Base-by-base conservation (phyloP, 1,140 invertebrate genomes). In the Megalopta genalis region DNA sequence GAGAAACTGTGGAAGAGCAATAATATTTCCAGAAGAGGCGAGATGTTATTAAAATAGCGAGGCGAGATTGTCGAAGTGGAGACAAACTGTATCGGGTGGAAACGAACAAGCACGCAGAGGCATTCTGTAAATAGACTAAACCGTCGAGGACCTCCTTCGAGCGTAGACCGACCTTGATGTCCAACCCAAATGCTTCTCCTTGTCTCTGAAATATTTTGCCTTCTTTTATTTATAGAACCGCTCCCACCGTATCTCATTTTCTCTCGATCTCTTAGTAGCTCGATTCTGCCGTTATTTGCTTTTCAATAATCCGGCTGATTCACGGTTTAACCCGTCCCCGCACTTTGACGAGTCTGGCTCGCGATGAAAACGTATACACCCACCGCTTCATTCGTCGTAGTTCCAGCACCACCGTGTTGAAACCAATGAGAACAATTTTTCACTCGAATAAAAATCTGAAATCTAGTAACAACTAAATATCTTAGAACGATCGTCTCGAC, bases 111-210 rank as follows among this genome's bases (percentile, higher is more conserved):
- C 74, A 64, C 60, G 66, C 62, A 67, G 67, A 72, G 63, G 27
- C 76, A 79, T 82, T 71, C 73, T 72, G 57, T 82, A 88, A 86
- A 87, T 85, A 82, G 63, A 62, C 39, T 1, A 68, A 83, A 75
- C 71, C 52, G 52, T 37, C 37, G 70, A 74, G 77, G 77, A 86
- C 85, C 85, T 82, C 86, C 85, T 81, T 86, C 59, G 73, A 86
- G 77, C n/a, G 60, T 62, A 65, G 79, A 57, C 64, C 63, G 72
- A 76, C 84, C 77, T 87, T 86, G 69, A 39, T 39, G 68, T 81
- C 75, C 52, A 65, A 68, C 32, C 59, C 46, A 67, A 69, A n/a
- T 23, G 37, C 57, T 67, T 18, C 25, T 63, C 77, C 25, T 73
- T 65, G 52, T 76, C n/a, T 76, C n/a, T 46, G 39, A 27, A 37